Percentiles rank a stretch among this genome's conserved stretches.
Conservation (phyloP, 2,888 invertebrate species). For the Spisula solida region DNA sequence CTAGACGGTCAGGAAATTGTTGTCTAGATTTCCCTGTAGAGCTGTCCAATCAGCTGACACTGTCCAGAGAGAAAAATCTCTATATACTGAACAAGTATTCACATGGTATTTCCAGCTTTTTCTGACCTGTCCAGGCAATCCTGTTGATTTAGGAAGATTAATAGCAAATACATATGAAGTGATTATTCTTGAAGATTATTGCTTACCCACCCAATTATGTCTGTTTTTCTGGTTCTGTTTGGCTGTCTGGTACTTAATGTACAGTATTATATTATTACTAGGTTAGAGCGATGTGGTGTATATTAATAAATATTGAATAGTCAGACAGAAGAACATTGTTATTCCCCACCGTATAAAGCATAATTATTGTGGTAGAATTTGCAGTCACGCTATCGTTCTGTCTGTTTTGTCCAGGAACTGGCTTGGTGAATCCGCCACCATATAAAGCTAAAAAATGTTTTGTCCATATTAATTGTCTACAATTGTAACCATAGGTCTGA, state of each 20-base stretch:
- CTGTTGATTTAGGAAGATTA: constrained; percentile 14
- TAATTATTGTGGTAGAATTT: too few relatives aligned
- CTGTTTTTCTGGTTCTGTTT: not conserved
- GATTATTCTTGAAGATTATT: not conserved
- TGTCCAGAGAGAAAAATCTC: not conserved
- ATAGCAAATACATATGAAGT: not conserved
- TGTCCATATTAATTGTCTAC: too few relatives aligned
- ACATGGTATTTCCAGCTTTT: not conserved
- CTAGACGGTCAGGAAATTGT: constrained; percentile 8
- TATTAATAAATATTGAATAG: not conserved
- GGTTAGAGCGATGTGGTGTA: not conserved
- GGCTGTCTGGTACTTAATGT: not conserved
- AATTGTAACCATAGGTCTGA: too few relatives aligned
- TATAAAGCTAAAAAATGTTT: too few relatives aligned
- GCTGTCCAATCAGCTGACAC: not conserved
- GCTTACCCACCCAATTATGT: not conserved
- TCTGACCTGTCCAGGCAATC: not conserved
- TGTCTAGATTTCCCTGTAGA: constrained; percentile 1
- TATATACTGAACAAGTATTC: not conserved
- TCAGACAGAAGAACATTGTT: too few relatives aligned
- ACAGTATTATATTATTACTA: not conserved
- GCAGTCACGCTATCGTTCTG: too few relatives aligned
- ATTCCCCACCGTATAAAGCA: too few relatives aligned
- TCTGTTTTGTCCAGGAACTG: too few relatives aligned
- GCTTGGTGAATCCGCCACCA: too few relatives aligned